phyloP scores from a whole-genome alignment of 64 coral and sea anemone genomes.

The Dendrophyllia cribrosa region DNA sequence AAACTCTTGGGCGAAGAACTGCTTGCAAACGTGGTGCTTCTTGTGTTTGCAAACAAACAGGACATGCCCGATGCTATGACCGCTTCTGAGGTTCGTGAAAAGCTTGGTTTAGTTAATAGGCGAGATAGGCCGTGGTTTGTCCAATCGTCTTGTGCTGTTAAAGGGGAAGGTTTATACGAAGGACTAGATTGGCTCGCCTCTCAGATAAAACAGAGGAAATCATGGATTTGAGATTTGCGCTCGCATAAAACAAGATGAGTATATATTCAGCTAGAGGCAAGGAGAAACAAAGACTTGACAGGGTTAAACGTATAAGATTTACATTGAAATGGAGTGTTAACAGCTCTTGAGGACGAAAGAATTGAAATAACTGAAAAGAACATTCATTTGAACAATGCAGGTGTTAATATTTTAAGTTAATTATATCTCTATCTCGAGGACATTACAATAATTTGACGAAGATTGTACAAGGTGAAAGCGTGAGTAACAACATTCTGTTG shows the following conservation, averaged over 20 bases:
- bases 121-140: slow-evolving; percentile 96
- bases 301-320: not conserved
- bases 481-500: too few relatives aligned
- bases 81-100: slow-evolving; percentile 89
- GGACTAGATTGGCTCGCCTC: slow-evolving; percentile 94
- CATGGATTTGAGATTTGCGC: slow-evolving; percentile 67
- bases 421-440: too few relatives aligned
- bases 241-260: not conserved
- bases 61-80: slow-evolving; percentile 91
- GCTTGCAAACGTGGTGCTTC: slow-evolving; percentile 81
- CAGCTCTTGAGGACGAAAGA: too few relatives aligned
- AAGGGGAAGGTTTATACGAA: slow-evolving; percentile 95
- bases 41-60: slow-evolving; percentile 99
- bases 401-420: too few relatives aligned
- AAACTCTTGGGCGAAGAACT: slow-evolving; percentile 88
- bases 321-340: too few relatives aligned
- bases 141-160: slow-evolving; percentile 91
- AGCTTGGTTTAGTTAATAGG: slow-evolving; percentile 83
- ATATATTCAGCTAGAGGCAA: not conserved
- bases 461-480: too few relatives aligned
- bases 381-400: too few relatives aligned
- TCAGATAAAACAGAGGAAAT: slow-evolving; percentile 86
- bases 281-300: not conserved
- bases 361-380: too few relatives aligned
- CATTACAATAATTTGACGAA: too few relatives aligned